Conservation (phyloP, 1,140 invertebrate genomes). For the Pseudomyrmex flavicornis region DNA sequence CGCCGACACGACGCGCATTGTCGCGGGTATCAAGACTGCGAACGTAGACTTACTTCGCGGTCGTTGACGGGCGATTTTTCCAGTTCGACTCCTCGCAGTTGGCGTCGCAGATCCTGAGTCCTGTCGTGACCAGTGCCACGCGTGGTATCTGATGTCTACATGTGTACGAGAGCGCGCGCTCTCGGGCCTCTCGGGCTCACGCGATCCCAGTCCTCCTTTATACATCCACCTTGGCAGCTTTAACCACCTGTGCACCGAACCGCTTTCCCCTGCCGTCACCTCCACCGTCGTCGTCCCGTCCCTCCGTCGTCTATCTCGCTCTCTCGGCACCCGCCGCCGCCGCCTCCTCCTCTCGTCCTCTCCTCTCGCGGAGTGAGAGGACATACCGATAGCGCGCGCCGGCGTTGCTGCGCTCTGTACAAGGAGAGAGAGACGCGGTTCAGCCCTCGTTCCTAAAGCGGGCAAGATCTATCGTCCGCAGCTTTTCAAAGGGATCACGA, state of each 20-base stretch:
- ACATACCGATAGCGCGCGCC: constrained; percentile 52
- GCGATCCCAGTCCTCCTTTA: constrained; percentile 75
- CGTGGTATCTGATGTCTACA: constrained; percentile 78
- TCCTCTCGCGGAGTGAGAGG: constrained; percentile 27
- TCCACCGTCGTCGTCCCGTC: constrained; percentile 30
- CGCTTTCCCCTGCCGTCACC: constrained; percentile 42
- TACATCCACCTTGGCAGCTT: constrained; percentile 72
- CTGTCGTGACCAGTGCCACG: constrained; percentile 77
- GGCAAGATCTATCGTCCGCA: constrained; percentile 71
- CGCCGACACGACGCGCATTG: background rate
- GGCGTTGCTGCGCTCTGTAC: constrained; percentile 39
- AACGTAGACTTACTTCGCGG: constrained; percentile 32
- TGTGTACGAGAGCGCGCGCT: constrained; percentile 70
- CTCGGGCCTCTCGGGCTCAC: constrained; percentile 69
- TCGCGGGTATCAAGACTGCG: constrained; percentile 15
- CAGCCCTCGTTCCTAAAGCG: constrained; percentile 65
- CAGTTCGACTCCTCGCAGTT: constrained; percentile 43
- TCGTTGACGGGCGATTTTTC: constrained; percentile 58
- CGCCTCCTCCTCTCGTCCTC: background rate
- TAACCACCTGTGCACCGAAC: constrained; percentile 75
- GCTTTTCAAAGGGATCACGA: constrained; percentile 70
- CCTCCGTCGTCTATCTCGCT: constrained; percentile 32
- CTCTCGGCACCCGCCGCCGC: constrained; percentile 25
- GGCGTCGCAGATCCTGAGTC: constrained; percentile 68
- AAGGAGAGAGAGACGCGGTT: constrained; percentile 48